Base-by-base conservation (phyloP, 2,113 vertebrate species). In the Limnothrissa miodon region DNA sequence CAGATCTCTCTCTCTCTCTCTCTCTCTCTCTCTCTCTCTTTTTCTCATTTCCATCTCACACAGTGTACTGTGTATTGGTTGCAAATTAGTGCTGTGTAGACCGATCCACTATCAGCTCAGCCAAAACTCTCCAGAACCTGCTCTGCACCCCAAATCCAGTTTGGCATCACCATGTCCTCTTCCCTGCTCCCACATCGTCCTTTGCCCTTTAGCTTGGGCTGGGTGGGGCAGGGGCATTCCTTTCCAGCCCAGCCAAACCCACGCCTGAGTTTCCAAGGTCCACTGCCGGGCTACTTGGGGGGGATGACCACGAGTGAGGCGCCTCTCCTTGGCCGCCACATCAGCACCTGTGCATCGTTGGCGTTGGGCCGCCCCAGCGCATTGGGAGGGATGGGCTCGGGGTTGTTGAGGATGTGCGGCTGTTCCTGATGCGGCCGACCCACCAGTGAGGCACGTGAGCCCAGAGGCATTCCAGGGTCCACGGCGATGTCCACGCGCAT, bases 291-390 rank as follows among this genome's bases (percentile, higher is more conserved):
- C 91, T 97, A 96, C 88, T 97, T 97, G 80, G 96, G 94, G 86
- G 96, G 96, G 87, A 97, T 97, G 78, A 97, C 96, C 0, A 97
- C 94, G 48, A 97, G 94, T 29, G 96, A 95, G 17, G 93, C 91
- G 13, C 96, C 96, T 86, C 96, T 90, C 89, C 96, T 96, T 78
- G 96, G 96, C 83, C 96, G 95, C 96, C 96, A 97, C 96, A 97
- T 96, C 90, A 97, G 94, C 87, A 97, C 96, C 88, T 97, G 96
- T 90, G 96, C 96, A 36, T 97, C 96, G 1, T 97, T 97, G 93
- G 96, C 96, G 0, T 97, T 97, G 86, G 96, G 96, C 83, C 96
- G 95, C 90, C 95, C 95, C 88, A 97, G 95, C 84, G 96, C 96
- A 0, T 97, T 97, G 33, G 96, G 93, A 2, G 96, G 96, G 83